Conservation (phyloP, 37 sponge, comb jelly and placozoan genomes). For the Beroe forskalii region DNA sequence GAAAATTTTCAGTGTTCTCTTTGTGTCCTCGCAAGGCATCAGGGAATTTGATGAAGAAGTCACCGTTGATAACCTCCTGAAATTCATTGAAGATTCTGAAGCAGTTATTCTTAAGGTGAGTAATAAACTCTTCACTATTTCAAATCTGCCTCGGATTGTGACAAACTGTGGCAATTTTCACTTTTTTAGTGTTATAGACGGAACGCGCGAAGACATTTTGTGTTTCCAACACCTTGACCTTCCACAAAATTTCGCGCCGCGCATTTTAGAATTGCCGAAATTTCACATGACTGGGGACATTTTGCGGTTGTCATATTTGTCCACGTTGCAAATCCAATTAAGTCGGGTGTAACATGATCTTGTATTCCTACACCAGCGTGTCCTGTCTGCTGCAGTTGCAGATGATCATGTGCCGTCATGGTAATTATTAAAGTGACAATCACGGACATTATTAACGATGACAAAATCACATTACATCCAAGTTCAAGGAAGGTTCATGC, state of each 20-base stretch:
- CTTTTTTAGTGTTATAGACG: not conserved
- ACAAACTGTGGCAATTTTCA: not conserved
- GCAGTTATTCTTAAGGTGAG: slow-evolving; percentile 1
- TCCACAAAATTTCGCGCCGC: slow-evolving; percentile 5
- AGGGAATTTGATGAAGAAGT: slow-evolving; percentile 19
- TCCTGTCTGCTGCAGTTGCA: too few relatives aligned
- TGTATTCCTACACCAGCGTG: too few relatives aligned
- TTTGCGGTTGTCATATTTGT: not conserved
- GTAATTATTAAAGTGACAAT: too few relatives aligned
- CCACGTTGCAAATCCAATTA: slow-evolving; percentile 59
- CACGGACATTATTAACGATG: too few relatives aligned
- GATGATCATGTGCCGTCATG: too few relatives aligned
- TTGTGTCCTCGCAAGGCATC: not conserved
- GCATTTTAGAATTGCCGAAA: too few relatives aligned
- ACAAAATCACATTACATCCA: too few relatives aligned
- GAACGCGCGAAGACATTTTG: not conserved
- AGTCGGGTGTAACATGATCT: not conserved
- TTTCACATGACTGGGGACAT: too few relatives aligned
- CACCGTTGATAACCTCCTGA: not conserved
- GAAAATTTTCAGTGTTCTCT: slow-evolving; percentile 53
- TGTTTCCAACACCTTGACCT: not conserved
- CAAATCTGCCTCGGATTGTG: not conserved
- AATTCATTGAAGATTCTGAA: slow-evolving; percentile 2
- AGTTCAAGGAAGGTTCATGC: too few relatives aligned
- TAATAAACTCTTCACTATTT: too few relatives aligned